Evolutionary conservation across 2,113 vertebrate species (phyloP), one percentile per base, ranked within the genome.

Genomic region (Rhinoderma darwinii): DNA sequence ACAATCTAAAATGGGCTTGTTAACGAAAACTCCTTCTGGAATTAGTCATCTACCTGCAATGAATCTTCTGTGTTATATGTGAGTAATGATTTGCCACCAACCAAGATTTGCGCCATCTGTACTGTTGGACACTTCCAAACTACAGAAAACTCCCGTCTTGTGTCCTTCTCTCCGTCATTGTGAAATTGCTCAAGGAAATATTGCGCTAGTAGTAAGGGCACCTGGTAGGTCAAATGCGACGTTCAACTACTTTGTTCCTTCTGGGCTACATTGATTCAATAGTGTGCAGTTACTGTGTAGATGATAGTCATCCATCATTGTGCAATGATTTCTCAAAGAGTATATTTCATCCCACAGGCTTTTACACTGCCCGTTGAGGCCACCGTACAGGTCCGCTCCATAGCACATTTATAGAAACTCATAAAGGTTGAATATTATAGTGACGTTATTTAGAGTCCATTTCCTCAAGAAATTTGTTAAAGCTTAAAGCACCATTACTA

Each of bases 191-290:
- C 18, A 35, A 25, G 56, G 79, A 27, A 82, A 44, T 66, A 61
- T 9, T 43, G 59, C 17, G 20, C 25, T 32, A 39, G 37, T 66
- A 44, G 56, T 66, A 39, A 37, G 39, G 56, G 79, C 44, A 27
- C 39, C 59, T 82, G 25, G 39, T 44, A 66, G 79, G 79, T 82
- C 79, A 82, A 43, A 82, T 22, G n/a, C n/a, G 22, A 63, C 78
- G 27, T 81, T 63, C 78, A 81, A 27, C 78, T 20, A 66, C n/a
- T 7, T 66, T 82, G n/a, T 63, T 30, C 56, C 79, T 44, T 44
- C 79, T 30, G n/a, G 79, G 79, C 79, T 63, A 44, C 56, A 66
- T 82, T 44, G 79, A 82, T 82, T 82, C 56, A 82, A 30, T 66
- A 63, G 37, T 20, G 56, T 61, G 27, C 59, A 32, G 37, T 30